Conservation (phyloP, 2,888 invertebrate genomes). For the Prosopocoilus inquinatus region DNA sequence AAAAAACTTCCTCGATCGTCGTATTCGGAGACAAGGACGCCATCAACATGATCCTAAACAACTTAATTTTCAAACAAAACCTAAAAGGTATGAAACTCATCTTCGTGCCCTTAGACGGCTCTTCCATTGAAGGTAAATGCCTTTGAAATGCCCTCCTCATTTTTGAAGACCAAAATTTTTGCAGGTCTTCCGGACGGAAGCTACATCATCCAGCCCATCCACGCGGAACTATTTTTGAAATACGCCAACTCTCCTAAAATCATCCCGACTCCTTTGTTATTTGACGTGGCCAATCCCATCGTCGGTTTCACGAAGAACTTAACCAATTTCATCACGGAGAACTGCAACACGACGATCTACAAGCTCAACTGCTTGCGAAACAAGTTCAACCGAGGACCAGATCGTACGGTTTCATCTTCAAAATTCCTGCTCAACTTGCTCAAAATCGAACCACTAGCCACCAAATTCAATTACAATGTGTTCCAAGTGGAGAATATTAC, state of each 20-base stretch:
- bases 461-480: conserved; percentile 43
- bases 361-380: conserved; percentile 39
- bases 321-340: conserved; percentile 30
- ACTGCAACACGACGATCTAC: conserved; percentile 41
- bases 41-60: conserved; percentile 20
- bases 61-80: conserved; percentile 3
- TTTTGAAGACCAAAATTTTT: conserved; percentile 21
- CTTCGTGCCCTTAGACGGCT: conserved; percentile 25
- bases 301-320: conserved; percentile 35
- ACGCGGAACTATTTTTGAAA: conserved; percentile 31
- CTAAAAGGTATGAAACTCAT: conserved; percentile 17
- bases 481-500: conserved; percentile 32
- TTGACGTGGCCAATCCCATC: conserved; percentile 44
- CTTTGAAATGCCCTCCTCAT: not conserved
- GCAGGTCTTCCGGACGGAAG: conserved; percentile 41
- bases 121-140: conserved; percentile 22
- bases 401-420: not conserved
- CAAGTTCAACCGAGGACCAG: conserved; percentile 17
- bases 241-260: conserved; percentile 33
- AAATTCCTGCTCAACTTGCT: conserved; percentile 21
- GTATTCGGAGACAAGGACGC: conserved; percentile 34
- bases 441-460: conserved; percentile 40
- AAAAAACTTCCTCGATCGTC: conserved; percentile 28
- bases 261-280: conserved; percentile 40
- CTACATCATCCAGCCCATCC: conserved; percentile 42